Evolutionary conservation across 2,113 vertebrate species (phyloP).

Genomic region (Irena cyanogastra): DNA sequence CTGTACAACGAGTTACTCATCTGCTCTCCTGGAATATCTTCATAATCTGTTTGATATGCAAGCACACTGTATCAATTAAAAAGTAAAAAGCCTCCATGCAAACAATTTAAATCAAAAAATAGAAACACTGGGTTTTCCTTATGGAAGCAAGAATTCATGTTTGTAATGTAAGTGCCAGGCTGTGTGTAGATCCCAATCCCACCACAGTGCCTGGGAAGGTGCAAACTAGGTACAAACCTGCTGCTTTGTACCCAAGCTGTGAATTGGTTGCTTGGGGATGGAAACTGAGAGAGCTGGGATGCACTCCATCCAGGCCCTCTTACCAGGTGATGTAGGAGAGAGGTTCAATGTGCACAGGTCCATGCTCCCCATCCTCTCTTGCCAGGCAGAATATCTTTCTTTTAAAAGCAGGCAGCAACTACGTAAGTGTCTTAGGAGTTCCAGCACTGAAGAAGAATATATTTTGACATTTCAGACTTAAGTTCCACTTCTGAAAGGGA

Average conservation of each 20-base stretch:
- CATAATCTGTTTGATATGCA: not conserved
- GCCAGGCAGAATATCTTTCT: not conserved
- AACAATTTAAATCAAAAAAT: not conserved
- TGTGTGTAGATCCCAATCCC: not conserved
- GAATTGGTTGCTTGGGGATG: not conserved
- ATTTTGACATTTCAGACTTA: not conserved
- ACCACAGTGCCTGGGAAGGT: not conserved
- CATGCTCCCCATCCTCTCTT: not conserved
- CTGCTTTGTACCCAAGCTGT: not conserved
- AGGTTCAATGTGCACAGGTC: not conserved
- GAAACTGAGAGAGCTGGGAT: not conserved
- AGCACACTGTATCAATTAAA: not conserved
- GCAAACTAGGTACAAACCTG: not conserved
- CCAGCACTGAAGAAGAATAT: not conserved
- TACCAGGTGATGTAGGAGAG: not conserved
- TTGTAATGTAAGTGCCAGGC: not conserved
- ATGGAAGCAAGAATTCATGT: not conserved
- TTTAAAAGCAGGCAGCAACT: not conserved
- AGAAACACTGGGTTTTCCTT: not conserved
- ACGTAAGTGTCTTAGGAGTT: not conserved
- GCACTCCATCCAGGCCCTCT: rapidly evolving
- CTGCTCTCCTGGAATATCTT: not conserved
- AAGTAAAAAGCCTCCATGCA: not conserved
- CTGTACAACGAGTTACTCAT: rapidly evolving
- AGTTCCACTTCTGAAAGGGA: not conserved